Conservation (phyloP, 1,140 invertebrate genomes). For the Magallana ariakensis region DNA sequence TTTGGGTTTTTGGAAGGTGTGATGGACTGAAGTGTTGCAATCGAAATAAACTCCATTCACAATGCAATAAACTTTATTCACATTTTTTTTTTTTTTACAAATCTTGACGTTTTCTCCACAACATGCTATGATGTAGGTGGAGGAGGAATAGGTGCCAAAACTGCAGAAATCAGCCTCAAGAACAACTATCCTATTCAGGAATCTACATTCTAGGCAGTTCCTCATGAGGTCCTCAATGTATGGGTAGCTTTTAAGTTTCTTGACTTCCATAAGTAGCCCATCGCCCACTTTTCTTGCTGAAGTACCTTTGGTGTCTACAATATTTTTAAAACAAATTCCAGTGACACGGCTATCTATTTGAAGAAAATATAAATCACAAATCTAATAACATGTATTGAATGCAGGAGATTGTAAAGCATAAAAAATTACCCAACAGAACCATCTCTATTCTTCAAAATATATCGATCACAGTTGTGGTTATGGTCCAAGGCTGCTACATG, state of each 20-base stretch:
- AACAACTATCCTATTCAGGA: too few species aligned
- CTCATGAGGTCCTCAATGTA: conserved; percentile 24
- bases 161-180: conserved; percentile 34
- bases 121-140: conserved; percentile 39
- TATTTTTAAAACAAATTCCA: neutral
- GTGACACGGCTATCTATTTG: neutral
- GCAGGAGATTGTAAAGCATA: too few species aligned
- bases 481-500: conserved; percentile 11
- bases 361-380: neutral
- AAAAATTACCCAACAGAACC: neutral
- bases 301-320: conserved; percentile 12
- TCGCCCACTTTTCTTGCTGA: conserved; percentile 23
- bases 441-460: neutral
- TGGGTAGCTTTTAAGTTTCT: neutral
- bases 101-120: conserved; percentile 28
- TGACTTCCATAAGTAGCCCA: conserved; percentile 32
- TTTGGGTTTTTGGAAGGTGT: neutral
- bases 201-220: neutral
- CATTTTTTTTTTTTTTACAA: neutral
- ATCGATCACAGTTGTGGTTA: conserved; percentile 4
- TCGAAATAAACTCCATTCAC: too few species aligned
- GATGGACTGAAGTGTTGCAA: too few species aligned
- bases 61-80: too few species aligned
- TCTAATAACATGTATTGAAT: too few species aligned
- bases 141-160: conserved; percentile 43